phyloP scores from a whole-genome alignment of 2,888 invertebrate genomes.

The Zhuqinia jingwanae region DNA sequence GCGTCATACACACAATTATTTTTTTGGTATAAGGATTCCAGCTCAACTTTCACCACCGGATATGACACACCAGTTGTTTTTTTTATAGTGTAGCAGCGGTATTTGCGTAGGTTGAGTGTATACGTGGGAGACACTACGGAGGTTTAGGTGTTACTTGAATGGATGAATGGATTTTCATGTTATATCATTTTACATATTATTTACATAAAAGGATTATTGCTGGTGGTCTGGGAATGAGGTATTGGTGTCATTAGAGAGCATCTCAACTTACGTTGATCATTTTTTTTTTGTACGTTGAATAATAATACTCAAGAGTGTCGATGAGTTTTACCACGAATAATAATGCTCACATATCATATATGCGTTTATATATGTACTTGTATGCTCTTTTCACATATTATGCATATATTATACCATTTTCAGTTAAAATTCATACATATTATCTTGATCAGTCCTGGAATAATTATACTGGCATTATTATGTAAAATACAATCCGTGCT shows the following conservation, averaged over 20 bases:
- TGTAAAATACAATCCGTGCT: conserved; percentile 1
- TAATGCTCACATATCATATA: too few relatives aligned
- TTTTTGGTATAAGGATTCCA: too few relatives aligned
- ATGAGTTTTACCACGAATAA: too few relatives aligned
- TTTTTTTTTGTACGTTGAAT: neutral
- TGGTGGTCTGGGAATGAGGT: neutral
- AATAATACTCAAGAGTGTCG: neutral
- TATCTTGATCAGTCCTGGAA: too few relatives aligned
- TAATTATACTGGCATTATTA: conserved; percentile 23
- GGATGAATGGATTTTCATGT: conserved; percentile 11
- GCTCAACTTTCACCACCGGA: too few relatives aligned
- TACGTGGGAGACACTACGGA: neutral
- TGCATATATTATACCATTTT: too few relatives aligned
- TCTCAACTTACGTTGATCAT: neutral
- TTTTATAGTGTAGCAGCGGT: too few relatives aligned
- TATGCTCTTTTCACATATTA: neutral
- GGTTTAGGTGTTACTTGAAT: neutral
- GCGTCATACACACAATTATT: neutral
- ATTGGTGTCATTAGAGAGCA: conserved; percentile 38
- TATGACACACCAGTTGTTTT: too few relatives aligned
- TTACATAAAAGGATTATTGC: neutral
- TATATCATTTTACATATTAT: neutral
- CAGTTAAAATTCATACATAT: too few relatives aligned
- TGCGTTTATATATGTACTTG: neutral
- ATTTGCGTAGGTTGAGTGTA: too few relatives aligned